Base-by-base conservation (phyloP, 2,888 invertebrate species). In the Fissipunctia ypsillon region DNA sequence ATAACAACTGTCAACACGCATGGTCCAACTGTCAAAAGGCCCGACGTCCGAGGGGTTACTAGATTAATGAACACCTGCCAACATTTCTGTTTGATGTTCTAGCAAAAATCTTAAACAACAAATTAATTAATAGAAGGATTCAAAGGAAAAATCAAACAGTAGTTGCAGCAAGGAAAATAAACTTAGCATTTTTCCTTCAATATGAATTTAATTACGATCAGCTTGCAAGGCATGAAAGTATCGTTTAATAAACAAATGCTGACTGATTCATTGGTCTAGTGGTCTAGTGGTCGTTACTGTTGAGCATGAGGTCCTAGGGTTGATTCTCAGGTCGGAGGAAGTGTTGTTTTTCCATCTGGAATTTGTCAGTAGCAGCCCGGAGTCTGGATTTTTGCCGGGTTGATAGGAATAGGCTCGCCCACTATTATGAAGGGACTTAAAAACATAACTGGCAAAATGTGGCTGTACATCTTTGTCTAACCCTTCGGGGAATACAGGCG, bases 81-180 rank as follows among this genome's bases (percentile, higher is more conserved):
- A 56, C 2, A 3, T 22, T 63, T 14, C 9, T 45, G 28, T 54
- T n/a, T n/a, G 2, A 38, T 38, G 10, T 41, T 59, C 25, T 19
- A 52, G 12, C 19, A 31, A 50, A n/a, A 38, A 41, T 4, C 0
- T 9, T 12, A 19, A 41, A 16, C 0, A 61, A 16, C 35, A 43
- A 38, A 38, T 28, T n/a, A 19, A 63, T 16, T 28, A 65, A 31
- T 4, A 16, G 2, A 45, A n/a, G 28, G 0, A 38, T 35, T 25
- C 41, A 56, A 45, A 31, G 6, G 22, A 31, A 67, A 65, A 6
- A 28, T 16, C 2, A 25, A 65, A 48, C 3, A 38, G 12, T 52
- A 19, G 7, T 69, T 69, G n/a, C 22, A 43, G 16, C 16, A 38
- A 60, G 22, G 35, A 68, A 74, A 41, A 35, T 31, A 4, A 56